Base-by-base conservation (phyloP, 2,797 vertebrate genomes). In the Triplophysa bombifrons region DNA sequence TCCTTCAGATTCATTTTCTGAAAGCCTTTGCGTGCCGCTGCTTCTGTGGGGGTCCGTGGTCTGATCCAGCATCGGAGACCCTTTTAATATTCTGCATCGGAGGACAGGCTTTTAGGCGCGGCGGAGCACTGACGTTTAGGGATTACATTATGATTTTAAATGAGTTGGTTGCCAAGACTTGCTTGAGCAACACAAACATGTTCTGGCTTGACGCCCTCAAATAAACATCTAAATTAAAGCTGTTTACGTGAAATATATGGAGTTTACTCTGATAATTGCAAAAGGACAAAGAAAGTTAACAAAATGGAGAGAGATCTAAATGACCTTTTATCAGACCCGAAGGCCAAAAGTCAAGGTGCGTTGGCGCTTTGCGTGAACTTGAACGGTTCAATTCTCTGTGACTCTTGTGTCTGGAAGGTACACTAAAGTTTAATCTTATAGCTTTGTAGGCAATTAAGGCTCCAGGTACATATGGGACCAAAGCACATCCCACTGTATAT, bases 1-100 rank as follows among this genome's bases (percentile, higher is more conserved):
- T 92, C 91, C 89, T 91, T 91, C 86, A 89, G 88, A 89, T 89
- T 88, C 88, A 88, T 89, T 89, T 86, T 86, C 84, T 80, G 76
- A 81, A 79, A 83, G 88, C 86, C 85, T 88, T 89, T 88, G 66
- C 74, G 66, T 84, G 88, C 1, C n/a, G 82, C 85, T 6, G 70
- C 44, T 72, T 72, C 72, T 72, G 84, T 53, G 81, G 51, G 20
- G 50, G 50, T 66, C 12, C 38, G n/a, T 63, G 16, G 56, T 48
- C 50, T 51, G 67, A 69, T 70, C 44, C 17, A 10, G 14, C 61
- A 34, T 68, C 1, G 56, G 66, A 77, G 63, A 76, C 17, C 81
- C 27, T 27, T 58, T 55, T 60, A 63, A 70, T 74, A 70, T 61
- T 77, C 75, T 60, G 34, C 2, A 1, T 11, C 10, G 4, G 56